Base-by-base conservation (phyloP, 2,797 vertebrate species). In the Crossoptilon crossoptilon region DNA sequence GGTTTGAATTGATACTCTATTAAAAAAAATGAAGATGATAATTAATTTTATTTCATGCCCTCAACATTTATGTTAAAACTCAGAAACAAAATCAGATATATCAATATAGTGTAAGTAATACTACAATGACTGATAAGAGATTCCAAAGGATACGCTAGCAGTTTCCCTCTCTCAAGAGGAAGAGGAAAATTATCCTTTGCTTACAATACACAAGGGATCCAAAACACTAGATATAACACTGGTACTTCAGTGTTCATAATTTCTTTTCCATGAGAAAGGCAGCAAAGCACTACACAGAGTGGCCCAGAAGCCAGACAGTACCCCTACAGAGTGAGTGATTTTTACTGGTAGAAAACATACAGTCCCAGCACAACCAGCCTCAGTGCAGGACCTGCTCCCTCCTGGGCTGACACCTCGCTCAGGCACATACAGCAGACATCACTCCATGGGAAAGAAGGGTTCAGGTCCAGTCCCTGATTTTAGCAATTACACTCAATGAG, bases 1-100 rank as follows among this genome's bases (percentile, higher is more conserved):
- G 93, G 81, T 92, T 95, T 70, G 93, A 90, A 93, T 88, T 92
- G 93, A 97, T 88, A 91, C 79, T 87, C 97, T 98, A 94, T 55
- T 27, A 86, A 74, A 44, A 58, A 83, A 73, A 46, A 87, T n/a
- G 4, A 74, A 76, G 79, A 95, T 53, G 1, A 88, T 22, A 92
- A 37, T 86, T 86, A 91, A 94, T 31, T 31, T 10, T 76, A 43
- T 72, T 74, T 79, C 74, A 84, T 37, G 17, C 43, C 67, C 19
- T 43, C 27, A 15, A 69, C 5, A 58, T 78, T 80, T 76, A 31
- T 17, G 41, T 74, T 19, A 77, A 85, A 71, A 68, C 19, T 43
- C 31, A 63, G 39, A 33, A 84, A 14, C 9, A 71, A 1, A 64
- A 66, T 51, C 2, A 12, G 87, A 78, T 48, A 79, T 11, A 33